These are phyloP conservation scores for Margaritifera margaritifera DNA, from an alignment of 2,888 invertebrate species.

Conservation along the genomic window DNA sequence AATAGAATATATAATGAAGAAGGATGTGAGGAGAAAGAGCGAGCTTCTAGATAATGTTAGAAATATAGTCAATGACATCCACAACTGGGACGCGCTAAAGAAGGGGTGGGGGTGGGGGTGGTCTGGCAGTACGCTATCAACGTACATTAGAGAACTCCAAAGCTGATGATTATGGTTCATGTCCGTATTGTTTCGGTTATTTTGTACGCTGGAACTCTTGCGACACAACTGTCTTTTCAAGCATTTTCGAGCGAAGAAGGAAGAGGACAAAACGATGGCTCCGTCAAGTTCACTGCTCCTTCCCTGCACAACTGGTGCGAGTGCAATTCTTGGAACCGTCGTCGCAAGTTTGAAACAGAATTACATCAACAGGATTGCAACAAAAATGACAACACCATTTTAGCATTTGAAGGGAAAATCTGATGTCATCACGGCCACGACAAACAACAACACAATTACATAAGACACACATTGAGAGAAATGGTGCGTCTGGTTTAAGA, in stretches of 20 bases:
- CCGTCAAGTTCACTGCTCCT: not conserved
- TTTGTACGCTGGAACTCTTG: not conserved
- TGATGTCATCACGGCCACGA: not conserved
- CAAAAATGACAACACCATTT: not conserved
- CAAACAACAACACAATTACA: conserved; percentile 1
- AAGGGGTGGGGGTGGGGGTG: not conserved
- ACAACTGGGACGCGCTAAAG: conserved; percentile 2
- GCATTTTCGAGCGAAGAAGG: not conserved
- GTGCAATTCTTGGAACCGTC: not conserved
- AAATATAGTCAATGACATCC: conserved; percentile 7
- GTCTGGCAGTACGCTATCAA: conserved; percentile 1
- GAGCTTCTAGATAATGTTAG: not conserved
- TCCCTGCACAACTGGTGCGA: not conserved
- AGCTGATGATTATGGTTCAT: conserved; percentile 2
- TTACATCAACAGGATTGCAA: not conserved
- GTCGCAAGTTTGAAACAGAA: not conserved
- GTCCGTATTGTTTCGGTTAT: conserved; percentile 8
- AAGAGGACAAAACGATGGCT: not conserved
- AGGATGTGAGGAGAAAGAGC: not conserved
- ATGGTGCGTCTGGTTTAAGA: not conserved
- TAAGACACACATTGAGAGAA: not conserved
- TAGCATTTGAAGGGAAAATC: not conserved
- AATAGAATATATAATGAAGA: not conserved
- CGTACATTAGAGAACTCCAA: not conserved
- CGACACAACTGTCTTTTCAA: not conserved